phyloP scores from a whole-genome alignment of 2,797 vertebrate species.

The Chelon labrosus region DNA sequence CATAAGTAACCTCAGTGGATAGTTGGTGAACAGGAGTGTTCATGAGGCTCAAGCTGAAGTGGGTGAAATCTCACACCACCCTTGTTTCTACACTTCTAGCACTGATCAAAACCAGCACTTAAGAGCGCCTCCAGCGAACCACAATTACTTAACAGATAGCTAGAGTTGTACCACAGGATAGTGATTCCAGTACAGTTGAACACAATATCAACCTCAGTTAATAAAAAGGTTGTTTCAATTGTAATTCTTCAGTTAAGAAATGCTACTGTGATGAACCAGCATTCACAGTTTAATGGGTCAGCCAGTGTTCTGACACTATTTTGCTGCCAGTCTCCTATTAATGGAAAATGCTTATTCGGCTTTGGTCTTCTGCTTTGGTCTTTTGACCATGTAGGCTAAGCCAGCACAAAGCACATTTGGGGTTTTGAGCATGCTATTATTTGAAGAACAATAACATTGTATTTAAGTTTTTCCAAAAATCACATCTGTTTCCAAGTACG shows the following conservation, averaged over 20 bases:
- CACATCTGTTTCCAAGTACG: conserved; percentile 27
- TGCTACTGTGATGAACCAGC: conserved; percentile 31
- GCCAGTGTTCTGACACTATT: conserved; percentile 31
- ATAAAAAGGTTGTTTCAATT: conserved; percentile 48
- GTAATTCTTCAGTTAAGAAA: conserved; percentile 33
- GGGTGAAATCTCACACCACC: not conserved
- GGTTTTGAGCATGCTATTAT: conserved; percentile 24
- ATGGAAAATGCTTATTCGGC: conserved; percentile 25
- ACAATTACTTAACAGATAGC: not conserved
- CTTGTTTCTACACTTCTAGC: not conserved
- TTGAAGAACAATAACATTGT: conserved; percentile 7
- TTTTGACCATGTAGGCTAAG: conserved; percentile 1
- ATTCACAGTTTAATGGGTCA: conserved; percentile 49
- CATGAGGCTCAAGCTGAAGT: conserved; percentile 10
- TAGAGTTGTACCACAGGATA: conserved; percentile 7
- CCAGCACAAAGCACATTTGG: conserved; percentile 2
- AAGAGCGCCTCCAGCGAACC: not conserved
- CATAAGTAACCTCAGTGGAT: not conserved
- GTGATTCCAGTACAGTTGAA: conserved; percentile 25
- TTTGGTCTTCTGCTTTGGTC: not conserved
- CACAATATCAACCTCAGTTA: conserved; percentile 40
- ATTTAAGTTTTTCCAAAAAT: conserved; percentile 18
- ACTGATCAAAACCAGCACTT: conserved; percentile 10
- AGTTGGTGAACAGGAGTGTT: not conserved
- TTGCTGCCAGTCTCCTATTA: conserved; percentile 62